Evolutionary conservation across 2,113 vertebrate species (phyloP).

Genomic region (Datnioides undecimradiatus): DNA sequence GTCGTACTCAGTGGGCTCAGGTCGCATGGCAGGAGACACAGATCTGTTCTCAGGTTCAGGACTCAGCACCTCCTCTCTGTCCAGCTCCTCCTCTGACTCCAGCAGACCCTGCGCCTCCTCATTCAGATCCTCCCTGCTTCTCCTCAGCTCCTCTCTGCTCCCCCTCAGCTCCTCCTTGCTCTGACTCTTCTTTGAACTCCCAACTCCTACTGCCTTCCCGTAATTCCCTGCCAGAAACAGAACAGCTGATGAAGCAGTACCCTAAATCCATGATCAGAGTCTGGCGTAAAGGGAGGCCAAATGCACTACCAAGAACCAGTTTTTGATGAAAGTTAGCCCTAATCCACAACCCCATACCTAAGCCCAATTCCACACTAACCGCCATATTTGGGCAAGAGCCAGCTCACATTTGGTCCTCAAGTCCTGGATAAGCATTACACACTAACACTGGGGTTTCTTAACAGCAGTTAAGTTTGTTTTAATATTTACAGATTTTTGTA

Average conservation of each 20-base stretch:
- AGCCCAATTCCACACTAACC: no score
- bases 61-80: conserved; percentile 76
- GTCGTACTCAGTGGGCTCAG: conserved; percentile 88
- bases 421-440: no score
- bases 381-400: no score
- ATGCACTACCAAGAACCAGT: background rate
- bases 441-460: no score
- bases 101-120: conserved; percentile 73
- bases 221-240: conserved; percentile 84
- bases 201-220: conserved; percentile 86
- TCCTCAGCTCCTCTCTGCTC: conserved; percentile 71
- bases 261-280: background rate
- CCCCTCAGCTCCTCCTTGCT: conserved; percentile 60
- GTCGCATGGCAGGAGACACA: conserved; percentile 80
- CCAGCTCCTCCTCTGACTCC: conserved; percentile 78
- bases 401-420: no score
- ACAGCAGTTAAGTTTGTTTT: no score
- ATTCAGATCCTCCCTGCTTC: conserved; percentile 74
- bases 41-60: conserved; percentile 80
- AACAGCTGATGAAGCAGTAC: background rate
- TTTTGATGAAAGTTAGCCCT: background rate
- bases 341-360: background rate
- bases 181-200: conserved; percentile 76
- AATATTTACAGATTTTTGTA: no score
- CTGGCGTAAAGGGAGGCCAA: background rate